Base-by-base conservation (phyloP, 2,888 invertebrate species). In the Tinea trinotella region DNA sequence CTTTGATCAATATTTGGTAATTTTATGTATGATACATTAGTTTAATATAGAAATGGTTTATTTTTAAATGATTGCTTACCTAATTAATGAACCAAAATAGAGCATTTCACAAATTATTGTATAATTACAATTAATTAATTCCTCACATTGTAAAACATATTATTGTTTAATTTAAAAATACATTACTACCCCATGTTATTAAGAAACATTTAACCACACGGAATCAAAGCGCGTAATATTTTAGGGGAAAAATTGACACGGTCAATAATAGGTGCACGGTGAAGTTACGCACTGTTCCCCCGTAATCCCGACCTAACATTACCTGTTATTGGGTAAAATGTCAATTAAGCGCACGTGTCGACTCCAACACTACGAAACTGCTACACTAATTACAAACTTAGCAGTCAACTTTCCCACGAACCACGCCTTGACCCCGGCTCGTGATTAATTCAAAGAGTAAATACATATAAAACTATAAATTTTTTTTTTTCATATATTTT, bases 301-400 rank as follows among this genome's bases (percentile, higher is more conserved):
- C 7, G n/a, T 13, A 40, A 15, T 40, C 40, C n/a, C 48, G 48
- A 48, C 48, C 12, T 50, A 50, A 13, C 24, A 10, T 46, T 50
- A 50, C 50, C 50, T 50, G 50, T 50, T 22, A 24, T 50, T 50
- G 24, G 35, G 52, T 52, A 36, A 52, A 52, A 35, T 18, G 74
- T 75, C 76, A 79, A 79, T 80, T 76, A 75, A 57, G 24, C 70
- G 58, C 81, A 76, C 83, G 84, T 78, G 82, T 53, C 70, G 61
- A 55, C 65, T 65, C 68, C 66, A 57, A 66, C 62, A 30, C 30
- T 30, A 19, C 22, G 12, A 19, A 12, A 52, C 35, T 4, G 52
- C 20, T 50, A 46, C 63, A 63, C 60, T 65, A 67, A 74, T 70
- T 66, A 68, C 62, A 63, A 60, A 59, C 1, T 52, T 36, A 52